Percentiles rank a stretch among this genome's conserved stretches.
Evolutionary conservation across 2,888 invertebrate genomes (phyloP).

Genomic region (Thalpophila matura): DNA sequence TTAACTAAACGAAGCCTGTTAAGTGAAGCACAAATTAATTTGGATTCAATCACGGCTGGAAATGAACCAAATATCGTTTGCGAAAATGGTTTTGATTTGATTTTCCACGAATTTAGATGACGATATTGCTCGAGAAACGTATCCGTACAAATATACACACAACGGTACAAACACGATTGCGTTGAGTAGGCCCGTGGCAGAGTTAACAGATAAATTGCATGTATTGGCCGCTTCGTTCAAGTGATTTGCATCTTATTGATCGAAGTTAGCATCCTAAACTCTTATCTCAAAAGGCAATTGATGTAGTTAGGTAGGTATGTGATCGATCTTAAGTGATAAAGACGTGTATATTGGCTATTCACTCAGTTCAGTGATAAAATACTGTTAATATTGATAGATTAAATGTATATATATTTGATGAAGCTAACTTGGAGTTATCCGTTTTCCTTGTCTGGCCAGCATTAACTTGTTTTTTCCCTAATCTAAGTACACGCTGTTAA

Average conservation of each 20-base stretch:
- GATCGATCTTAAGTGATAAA: conserved; percentile 2
- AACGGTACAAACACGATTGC: not conserved
- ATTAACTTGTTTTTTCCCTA: conserved; percentile 9
- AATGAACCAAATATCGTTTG: conserved; percentile 13
- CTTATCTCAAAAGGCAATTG: conserved; percentile 1
- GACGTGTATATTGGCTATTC: not conserved
- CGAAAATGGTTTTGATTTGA: conserved; percentile 13
- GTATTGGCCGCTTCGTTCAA: conserved; percentile 5
- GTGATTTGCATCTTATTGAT: too few species aligned
- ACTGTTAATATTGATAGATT: not conserved
- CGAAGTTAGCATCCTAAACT: too few species aligned
- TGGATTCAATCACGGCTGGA: conserved; percentile 13
- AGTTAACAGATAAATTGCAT: conserved; percentile 37
- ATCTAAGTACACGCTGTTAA: conserved; percentile 4
- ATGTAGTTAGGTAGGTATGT: not conserved
- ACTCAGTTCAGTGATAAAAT: not conserved
- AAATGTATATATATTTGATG: not conserved
- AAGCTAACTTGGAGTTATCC: not conserved
- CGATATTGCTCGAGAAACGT: not conserved
- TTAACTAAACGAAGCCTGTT: conserved; percentile 22
- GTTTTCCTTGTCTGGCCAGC: conserved; percentile 28
- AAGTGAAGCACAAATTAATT: conserved; percentile 25
- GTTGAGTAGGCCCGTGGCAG: conserved; percentile 9
- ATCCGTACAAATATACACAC: not conserved
- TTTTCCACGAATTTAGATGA: not conserved